These are phyloP conservation scores for Isoperla grammatica DNA, from an alignment of 2,888 invertebrate genomes.

Conservation along the genomic window DNA sequence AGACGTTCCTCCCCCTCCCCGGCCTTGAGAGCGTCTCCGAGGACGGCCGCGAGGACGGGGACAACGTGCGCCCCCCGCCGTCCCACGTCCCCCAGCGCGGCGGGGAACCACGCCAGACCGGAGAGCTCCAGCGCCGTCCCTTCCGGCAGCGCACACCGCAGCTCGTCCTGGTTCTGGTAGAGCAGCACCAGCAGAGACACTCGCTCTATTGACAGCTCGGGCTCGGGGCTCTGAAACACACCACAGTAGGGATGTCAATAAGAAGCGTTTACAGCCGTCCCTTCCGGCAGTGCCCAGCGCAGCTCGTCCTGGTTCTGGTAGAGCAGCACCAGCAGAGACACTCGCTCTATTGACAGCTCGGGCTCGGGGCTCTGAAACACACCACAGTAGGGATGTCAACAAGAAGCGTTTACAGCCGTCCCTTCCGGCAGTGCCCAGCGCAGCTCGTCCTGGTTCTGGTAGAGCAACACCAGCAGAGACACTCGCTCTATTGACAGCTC, in stretches of 20 bases:
- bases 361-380: too few relatives aligned
- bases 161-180: constrained; percentile 57
- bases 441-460: constrained; percentile 55
- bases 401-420: too few relatives aligned
- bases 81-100: constrained; percentile 50
- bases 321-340: constrained; percentile 61
- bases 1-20: constrained; percentile 42
- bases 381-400: too few relatives aligned
- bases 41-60: constrained; percentile 45
- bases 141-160: constrained; percentile 47
- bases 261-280: too few relatives aligned
- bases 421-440: constrained; percentile 46
- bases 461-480: constrained; percentile 62
- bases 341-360: constrained; percentile 57
- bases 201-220: constrained; percentile 56
- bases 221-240: too few relatives aligned
- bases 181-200: constrained; percentile 62
- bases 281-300: constrained; percentile 46
- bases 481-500: constrained; percentile 58
- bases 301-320: constrained; percentile 58
- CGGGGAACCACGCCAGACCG: constrained; percentile 43
- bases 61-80: constrained; percentile 51
- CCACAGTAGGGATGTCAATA: too few relatives aligned
- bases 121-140: too few relatives aligned
- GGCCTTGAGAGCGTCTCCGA: not conserved